phyloP scores from a whole-genome alignment of 2,888 invertebrate genomes.

The Drosophila nr. perissopoda region DNA sequence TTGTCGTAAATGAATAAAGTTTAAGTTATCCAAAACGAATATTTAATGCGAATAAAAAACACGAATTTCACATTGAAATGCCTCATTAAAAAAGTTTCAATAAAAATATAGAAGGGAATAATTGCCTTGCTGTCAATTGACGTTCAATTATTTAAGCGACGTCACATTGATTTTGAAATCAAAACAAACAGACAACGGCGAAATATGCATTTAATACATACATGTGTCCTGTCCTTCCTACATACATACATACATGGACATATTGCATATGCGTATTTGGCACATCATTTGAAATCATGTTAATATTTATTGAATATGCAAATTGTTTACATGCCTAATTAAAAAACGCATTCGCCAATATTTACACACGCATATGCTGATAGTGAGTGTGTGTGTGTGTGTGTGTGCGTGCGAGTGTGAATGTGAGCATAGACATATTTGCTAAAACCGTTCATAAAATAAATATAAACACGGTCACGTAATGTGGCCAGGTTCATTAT shows the following conservation, averaged over 20 bases:
- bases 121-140: constrained; percentile 16
- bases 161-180: constrained; percentile 9
- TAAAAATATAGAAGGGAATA: constrained; percentile 4
- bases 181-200: constrained; percentile 15
- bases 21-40: constrained; percentile 5
- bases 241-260: not conserved
- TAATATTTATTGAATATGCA: constrained; percentile 61
- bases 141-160: constrained; percentile 15
- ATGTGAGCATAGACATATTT: constrained; percentile 24
- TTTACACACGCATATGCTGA: constrained; percentile 14
- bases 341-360: constrained; percentile 48
- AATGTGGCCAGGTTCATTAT: constrained; percentile 67
- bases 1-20: not conserved
- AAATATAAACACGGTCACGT: constrained; percentile 60
- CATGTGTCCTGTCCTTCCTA: too few relatives aligned
- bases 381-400: not conserved
- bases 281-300: constrained; percentile 58
- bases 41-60: not conserved
- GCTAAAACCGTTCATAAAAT: constrained; percentile 44
- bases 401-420: not conserved
- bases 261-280: constrained; percentile 10
- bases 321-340: constrained; percentile 68
- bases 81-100: not conserved
- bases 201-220: not conserved
- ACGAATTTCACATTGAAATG: not conserved